Conservation (phyloP, 2,888 invertebrate species). For the Luffia ferchaultella region DNA sequence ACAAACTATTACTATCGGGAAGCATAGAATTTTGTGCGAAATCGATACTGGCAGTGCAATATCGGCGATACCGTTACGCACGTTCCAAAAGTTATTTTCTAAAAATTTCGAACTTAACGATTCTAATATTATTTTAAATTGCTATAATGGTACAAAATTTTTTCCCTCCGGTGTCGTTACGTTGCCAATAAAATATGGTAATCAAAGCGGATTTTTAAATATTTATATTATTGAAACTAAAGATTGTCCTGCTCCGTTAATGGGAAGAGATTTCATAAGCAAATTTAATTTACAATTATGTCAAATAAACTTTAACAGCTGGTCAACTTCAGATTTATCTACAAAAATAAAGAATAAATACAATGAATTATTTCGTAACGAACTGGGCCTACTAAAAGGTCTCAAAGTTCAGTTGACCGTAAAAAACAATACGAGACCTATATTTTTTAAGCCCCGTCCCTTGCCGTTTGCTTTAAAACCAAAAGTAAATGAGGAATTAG, state of each 20-base stretch:
- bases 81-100: neutral
- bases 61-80: neutral
- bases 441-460: slow-evolving; percentile 12
- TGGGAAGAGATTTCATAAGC: neutral
- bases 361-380: neutral
- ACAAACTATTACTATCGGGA: neutral
- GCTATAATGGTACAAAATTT: neutral
- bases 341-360: neutral
- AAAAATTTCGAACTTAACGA: neutral
- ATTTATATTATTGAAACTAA: neutral
- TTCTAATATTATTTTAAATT: neutral
- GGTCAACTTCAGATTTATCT: neutral
- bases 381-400: neutral
- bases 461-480: slow-evolving; percentile 12
- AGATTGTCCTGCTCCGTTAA: neutral
- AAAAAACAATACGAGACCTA: neutral
- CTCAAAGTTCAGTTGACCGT: slow-evolving; percentile 7
- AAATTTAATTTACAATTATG: neutral
- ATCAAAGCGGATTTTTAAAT: neutral
- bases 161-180: neutral
- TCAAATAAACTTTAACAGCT: neutral
- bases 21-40: neutral
- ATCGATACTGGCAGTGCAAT: neutral
- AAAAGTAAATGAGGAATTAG: slow-evolving; percentile 13
- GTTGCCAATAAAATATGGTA: neutral